Conservation (phyloP, 1,140 invertebrate genomes). For the Formica exsecta region DNA sequence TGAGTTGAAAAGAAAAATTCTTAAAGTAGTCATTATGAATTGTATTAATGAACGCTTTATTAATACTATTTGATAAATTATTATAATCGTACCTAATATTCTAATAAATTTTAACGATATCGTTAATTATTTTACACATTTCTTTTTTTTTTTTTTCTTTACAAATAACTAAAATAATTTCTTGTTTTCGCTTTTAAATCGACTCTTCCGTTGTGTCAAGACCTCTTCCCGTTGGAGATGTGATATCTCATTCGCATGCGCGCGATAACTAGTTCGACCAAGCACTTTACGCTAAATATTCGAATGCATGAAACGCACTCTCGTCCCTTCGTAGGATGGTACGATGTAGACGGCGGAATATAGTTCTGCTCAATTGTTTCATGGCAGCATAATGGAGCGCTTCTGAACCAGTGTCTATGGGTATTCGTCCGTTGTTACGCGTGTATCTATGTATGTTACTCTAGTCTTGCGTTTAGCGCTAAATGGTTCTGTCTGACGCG, state of each 20-base stretch:
- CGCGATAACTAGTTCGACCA: conserved; percentile 54
- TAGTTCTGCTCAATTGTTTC: conserved; percentile 60
- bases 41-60: neutral
- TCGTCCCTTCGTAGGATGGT: conserved; percentile 58
- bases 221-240: conserved; percentile 16
- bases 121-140: neutral
- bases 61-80: neutral
- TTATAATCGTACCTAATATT: neutral
- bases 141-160: neutral
- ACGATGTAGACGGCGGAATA: conserved; percentile 47
- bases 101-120: neutral
- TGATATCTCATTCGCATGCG: conserved; percentile 50
- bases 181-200: neutral
- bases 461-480: conserved; percentile 20
- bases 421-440: conserved; percentile 41
- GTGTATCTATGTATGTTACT: conserved; percentile 10
- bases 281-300: conserved; percentile 60
- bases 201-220: conserved; percentile 28
- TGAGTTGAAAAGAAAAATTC: neutral
- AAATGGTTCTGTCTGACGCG: conserved; percentile 4
- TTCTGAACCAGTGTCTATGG: conserved; percentile 46
- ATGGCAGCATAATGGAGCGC: conserved; percentile 58
- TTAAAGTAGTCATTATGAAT: neutral
- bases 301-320: conserved; percentile 61
- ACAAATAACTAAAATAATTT: neutral